These are phyloP conservation scores for Cervus canadensis DNA, from an alignment of 2,113 vertebrate species.

Conservation along the genomic window DNA sequence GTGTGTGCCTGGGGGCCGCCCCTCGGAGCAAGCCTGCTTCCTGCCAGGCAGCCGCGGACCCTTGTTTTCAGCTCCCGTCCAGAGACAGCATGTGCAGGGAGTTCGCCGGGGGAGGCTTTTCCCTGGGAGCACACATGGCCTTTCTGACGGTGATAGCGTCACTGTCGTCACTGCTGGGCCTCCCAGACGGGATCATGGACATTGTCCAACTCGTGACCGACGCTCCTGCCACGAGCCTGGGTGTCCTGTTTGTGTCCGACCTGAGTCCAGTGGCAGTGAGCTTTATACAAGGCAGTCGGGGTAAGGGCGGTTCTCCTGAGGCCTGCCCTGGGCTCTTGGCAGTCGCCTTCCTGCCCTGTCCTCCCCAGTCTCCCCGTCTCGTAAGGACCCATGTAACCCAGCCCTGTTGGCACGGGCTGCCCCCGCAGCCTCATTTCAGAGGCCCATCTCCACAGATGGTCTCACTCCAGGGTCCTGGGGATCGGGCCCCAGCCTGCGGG, in stretches of 20 bases:
- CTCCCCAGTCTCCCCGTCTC: background rate
- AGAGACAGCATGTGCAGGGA: background rate
- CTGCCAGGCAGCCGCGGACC: fast-evolving
- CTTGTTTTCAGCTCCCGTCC: background rate
- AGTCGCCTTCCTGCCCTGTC: background rate
- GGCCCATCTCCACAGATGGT: background rate
- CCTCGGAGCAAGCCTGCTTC: background rate
- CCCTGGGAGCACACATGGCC: background rate
- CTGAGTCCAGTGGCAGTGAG: background rate
- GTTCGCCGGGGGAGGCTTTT: background rate
- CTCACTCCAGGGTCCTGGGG: background rate
- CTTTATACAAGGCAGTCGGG: fast-evolving
- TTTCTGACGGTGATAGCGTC: background rate
- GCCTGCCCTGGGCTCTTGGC: background rate
- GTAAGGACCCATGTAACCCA: fast-evolving
- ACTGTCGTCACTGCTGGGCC: fast-evolving
- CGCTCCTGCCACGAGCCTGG: fast-evolving
- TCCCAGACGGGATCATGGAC: fast-evolving
- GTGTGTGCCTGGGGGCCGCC: background rate
- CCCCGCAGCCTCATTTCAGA: background rate
- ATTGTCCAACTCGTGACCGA: fast-evolving
- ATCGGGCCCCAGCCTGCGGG: background rate
- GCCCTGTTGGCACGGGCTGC: background rate
- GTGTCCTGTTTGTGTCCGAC: fast-evolving
- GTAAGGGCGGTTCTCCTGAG: background rate